Percentiles rank a stretch among this genome's conserved stretches.
These are phyloP conservation scores for Iguana delicatissima DNA, from an alignment of 2,797 vertebrate genomes.

Conservation along the genomic window DNA sequence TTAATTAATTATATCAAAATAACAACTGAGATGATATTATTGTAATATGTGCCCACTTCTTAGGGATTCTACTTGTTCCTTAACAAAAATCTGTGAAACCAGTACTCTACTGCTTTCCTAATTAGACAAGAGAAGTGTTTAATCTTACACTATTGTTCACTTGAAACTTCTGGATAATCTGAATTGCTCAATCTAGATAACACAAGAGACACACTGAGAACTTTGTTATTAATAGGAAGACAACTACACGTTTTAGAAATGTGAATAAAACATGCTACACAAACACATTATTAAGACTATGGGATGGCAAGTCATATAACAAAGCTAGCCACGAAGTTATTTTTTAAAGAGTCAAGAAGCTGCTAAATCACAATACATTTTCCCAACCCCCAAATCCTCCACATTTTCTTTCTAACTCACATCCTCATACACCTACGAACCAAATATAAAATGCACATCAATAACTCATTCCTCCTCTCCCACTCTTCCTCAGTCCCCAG, in stretches of 20 bases:
- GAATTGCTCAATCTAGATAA: neutral
- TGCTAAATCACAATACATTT: neutral
- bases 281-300: neutral
- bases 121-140: neutral
- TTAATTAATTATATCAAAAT: neutral
- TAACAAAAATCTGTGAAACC: neutral
- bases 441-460: neutral
- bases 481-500: neutral
- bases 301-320: neutral
- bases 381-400: neutral
- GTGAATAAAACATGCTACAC: neutral
- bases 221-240: neutral
- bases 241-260: neutral
- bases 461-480: neutral
- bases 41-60: neutral
- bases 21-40: neutral
- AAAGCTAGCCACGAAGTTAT: neutral
- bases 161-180: neutral
- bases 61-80: neutral
- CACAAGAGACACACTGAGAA: neutral
- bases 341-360: neutral
- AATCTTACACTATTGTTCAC: neutral
- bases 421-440: neutral
- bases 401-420: neutral
- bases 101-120: neutral